Base-by-base conservation (phyloP, 2,797 vertebrate genomes). In the Enteromius thamalakanensis region DNA sequence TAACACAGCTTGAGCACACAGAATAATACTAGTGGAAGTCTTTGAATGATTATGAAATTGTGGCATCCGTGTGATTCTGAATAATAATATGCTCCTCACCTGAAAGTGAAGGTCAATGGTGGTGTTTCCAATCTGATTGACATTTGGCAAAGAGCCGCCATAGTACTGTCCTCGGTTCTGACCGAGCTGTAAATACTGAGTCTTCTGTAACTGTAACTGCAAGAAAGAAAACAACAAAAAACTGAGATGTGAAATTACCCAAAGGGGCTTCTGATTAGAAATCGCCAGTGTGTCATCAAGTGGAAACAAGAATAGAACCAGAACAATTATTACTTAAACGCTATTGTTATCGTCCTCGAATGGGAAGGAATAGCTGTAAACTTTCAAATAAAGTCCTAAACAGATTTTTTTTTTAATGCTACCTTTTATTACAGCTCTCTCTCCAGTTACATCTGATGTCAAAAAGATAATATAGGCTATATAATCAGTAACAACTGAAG, bases 121-220 rank as follows among this genome's bases (percentile, higher is more conserved):
- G 93, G 96, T 95, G 93, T 96, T 98, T 91, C 98, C 98, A 90
- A 99, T 97, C 95, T 99, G 98, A 93, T 98, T 99, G 93, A 99
- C 98, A 89, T 99, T 99, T 94, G 98, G 98, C 95, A 99, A 94
- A 85, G 98, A 99, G 85, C 98, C 98, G 74, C 98, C 98, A 0
- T 99, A 99, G 96, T 96, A 99, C 93, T 99, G 98, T 93, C 97
- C 97, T 86, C 98, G 97, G 92, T 96, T 98, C 89, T 98, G 98
- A 91, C 98, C 98, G 95, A 99, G 95, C 94, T 99, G 98, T 93
- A 99, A 95, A 94, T 98, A 99, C 88, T 99, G 98, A 81, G 97
- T 97, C 95, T 99, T 99, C 95, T 99, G 97, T 93, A 99, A 97
- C 94, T 99, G 98, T 93, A 99, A 94, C 98, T 99, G 94, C 93